phyloP scores from a whole-genome alignment of 1,140 invertebrate species.

The Macrobrachium rosenbergii region DNA sequence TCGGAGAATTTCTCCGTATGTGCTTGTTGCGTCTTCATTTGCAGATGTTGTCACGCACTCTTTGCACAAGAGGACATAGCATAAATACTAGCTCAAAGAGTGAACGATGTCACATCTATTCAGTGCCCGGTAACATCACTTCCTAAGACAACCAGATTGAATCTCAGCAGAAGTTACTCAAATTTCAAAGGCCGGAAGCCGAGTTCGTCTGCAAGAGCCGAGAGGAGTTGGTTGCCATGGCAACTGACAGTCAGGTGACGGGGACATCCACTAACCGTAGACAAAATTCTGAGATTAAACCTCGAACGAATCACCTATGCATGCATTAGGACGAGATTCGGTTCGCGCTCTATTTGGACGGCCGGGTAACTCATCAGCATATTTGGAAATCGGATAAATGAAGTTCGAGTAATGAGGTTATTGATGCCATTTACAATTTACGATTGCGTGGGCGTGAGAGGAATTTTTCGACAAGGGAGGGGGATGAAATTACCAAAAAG shows the following conservation, averaged over 20 bases:
- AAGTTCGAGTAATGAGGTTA: too few relatives aligned
- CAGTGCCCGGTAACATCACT: too few relatives aligned
- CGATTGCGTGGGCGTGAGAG: too few relatives aligned
- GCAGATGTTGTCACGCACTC: too few relatives aligned
- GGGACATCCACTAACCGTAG: slow-evolving; percentile 18
- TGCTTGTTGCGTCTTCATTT: too few relatives aligned
- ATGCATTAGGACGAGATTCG: slow-evolving; percentile 3
- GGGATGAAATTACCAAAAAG: too few relatives aligned
- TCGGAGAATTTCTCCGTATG: too few relatives aligned
- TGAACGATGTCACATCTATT: too few relatives aligned
- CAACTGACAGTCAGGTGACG: slow-evolving; percentile 28
- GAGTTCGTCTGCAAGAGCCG: not conserved
- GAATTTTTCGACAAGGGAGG: too few relatives aligned
- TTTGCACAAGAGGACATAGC: too few relatives aligned
- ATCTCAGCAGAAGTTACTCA: not conserved
- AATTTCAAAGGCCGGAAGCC: not conserved
- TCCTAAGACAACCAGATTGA: not conserved
- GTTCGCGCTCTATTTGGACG: not conserved
- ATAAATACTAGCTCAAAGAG: too few relatives aligned
- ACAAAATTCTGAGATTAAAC: slow-evolving; percentile 24
- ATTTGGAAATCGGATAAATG: not conserved
- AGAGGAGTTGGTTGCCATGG: slow-evolving; percentile 5
- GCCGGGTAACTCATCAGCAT: not conserved
- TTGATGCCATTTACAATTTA: too few relatives aligned
- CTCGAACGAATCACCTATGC: slow-evolving; percentile 24